A percentile compares a stretch with the other conserved stretches of the same genome.
phyloP scores from a whole-genome alignment of 2,888 invertebrate genomes.

The Eurytoma californica region DNA sequence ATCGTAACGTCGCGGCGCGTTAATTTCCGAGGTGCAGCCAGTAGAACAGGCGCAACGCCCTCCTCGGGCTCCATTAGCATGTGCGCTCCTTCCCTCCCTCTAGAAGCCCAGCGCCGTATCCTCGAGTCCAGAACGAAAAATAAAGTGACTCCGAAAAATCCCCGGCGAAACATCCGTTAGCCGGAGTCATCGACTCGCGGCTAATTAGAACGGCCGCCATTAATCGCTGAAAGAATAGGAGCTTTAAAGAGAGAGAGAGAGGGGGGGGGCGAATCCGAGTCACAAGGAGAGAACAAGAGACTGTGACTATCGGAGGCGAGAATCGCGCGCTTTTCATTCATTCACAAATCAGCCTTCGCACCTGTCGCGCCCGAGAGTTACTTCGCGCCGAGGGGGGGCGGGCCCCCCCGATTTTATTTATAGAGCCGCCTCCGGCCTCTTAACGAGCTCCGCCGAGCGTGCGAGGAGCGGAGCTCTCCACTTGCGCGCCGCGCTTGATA shows the following conservation, averaged over 20 bases:
- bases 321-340: conserved; percentile 30
- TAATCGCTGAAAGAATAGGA: background rate
- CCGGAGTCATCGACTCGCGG: too few species aligned
- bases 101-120: too few species aligned
- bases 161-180: too few species aligned
- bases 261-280: background rate
- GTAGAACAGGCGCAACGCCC: too few species aligned
- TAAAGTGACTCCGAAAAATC: too few species aligned
- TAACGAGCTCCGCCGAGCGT: background rate
- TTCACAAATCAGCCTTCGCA: conserved; percentile 48
- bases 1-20: too few species aligned
- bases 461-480: background rate
- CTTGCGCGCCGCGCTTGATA: background rate
- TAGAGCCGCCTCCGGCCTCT: conserved; percentile 6
- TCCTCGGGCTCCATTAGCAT: too few species aligned
- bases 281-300: conserved; percentile 22
- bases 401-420: conserved; percentile 31
- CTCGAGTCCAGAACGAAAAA: too few species aligned
- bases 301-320: conserved; percentile 39
- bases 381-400: background rate
- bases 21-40: too few species aligned
- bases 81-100: too few species aligned
- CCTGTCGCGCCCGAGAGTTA: conserved; percentile 28
- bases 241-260: background rate
- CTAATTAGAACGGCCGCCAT: too few species aligned